Base-by-base conservation (phyloP, 2,797 vertebrate species). In the Brachyalestes nurse region DNA sequence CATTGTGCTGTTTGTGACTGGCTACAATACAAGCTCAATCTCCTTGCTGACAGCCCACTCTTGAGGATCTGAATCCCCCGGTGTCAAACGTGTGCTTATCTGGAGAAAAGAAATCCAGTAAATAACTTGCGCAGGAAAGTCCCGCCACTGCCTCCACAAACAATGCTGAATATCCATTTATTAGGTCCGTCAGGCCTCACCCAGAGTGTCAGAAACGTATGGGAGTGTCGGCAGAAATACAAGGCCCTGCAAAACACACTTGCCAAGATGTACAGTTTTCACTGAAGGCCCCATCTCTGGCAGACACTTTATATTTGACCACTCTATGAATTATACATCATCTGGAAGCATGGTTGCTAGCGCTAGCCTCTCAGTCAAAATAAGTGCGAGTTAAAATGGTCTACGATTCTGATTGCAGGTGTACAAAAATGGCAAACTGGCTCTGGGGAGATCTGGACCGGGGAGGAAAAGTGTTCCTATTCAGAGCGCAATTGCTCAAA, bases 241-340 rank as follows among this genome's bases (percentile, higher is more conserved):
- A 38, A 77, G 53, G 14, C 75, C 65, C 34, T 77, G 57, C 51
- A 62, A 23, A 55, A 57, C 77, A 73, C 25, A 81, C 75, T 65
- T 51, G 66, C 60, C 55, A 16, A 64, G 78, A 62, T 57, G 23
- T 55, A 76, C 53, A 79, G 55, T 51, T 76, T 64, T 80, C 66
- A 16, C 49, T 21, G 38, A 62, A 14, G 16, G 74, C 45, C 49
- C 74, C 28, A n/a, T 75, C 64, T 65, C n/a, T 65, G 77, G 47
- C 38, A 42, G 51, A 79, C 72, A 74, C 51, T 85, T 81, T 81
- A 8, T 79, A 65, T 81, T 67, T 72, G 76, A 66, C 81, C 74
- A 49, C 16, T 38, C 76, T 42, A 61, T 85, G 66, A 85, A 85
- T 80, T 77, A 83, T 82, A 82, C 76, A 85, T 78, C 45, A 83